Percentiles rank a stretch among this genome's conserved stretches.
Evolutionary conservation across 1,140 invertebrate species (phyloP).

Genomic region (Ceratina calcarata): DNA sequence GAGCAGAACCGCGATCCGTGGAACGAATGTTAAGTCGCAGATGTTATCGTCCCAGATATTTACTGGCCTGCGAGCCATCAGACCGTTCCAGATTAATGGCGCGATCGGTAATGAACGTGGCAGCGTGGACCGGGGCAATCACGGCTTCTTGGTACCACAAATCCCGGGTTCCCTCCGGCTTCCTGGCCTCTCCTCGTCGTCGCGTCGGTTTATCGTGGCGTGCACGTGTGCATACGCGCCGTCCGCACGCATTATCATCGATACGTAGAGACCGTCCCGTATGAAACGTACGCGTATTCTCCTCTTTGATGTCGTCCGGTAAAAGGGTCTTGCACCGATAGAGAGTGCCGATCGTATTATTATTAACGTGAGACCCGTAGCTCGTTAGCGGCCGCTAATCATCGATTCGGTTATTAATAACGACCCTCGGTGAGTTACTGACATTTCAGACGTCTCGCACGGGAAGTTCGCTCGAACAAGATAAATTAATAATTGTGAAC

Average conservation of each 20-base stretch:
- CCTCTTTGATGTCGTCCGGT: conserved; percentile 53
- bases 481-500: too few species aligned
- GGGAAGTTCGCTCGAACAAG: too few species aligned
- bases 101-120: conserved; percentile 77
- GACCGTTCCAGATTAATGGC: conserved; percentile 73
- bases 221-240: conserved; percentile 39
- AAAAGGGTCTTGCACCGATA: conserved; percentile 27
- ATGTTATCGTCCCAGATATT: conserved; percentile 74
- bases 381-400: background rate
- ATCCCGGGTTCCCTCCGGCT: conserved; percentile 57
- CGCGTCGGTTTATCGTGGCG: conserved; percentile 48
- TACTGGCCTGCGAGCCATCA: conserved; percentile 70
- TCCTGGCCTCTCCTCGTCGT: conserved; percentile 38
- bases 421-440: background rate
- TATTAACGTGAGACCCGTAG: conserved; percentile 35
- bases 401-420: conserved; percentile 29
- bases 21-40: conserved; percentile 67
- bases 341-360: conserved; percentile 32
- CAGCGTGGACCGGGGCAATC: conserved; percentile 67
- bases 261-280: conserved; percentile 28
- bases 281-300: conserved; percentile 33
- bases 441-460: background rate
- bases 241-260: conserved; percentile 62
- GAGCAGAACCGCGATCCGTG: conserved; percentile 40
- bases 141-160: conserved; percentile 69